Evolutionary conservation across 2,888 invertebrate species (phyloP).

Genomic region (Copidosoma aretas): DNA sequence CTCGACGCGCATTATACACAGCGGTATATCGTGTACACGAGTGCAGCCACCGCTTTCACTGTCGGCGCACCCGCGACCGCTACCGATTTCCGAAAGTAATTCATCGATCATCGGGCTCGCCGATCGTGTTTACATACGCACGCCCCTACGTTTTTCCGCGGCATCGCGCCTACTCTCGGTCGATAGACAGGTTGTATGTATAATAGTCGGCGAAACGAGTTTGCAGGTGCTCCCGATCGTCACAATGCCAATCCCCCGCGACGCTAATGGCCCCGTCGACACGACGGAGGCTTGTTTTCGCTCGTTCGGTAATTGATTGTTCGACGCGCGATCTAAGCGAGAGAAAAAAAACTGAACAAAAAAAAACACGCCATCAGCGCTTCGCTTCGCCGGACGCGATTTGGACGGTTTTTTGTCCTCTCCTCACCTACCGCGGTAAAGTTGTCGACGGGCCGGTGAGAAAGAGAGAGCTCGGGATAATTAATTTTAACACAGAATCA

Average conservation of each 20-base stretch:
- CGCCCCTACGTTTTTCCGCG: background rate
- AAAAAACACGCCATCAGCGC: too few species aligned
- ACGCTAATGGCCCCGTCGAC: background rate
- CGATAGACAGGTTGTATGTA: slow-evolving; percentile 8
- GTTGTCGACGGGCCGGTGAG: too few species aligned
- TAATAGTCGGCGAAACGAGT: too few species aligned
- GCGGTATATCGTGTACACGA: background rate
- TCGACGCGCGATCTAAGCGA: too few species aligned
- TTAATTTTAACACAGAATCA: background rate
- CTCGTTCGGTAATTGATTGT: background rate
- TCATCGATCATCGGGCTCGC: slow-evolving; percentile 7
- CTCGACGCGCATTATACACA: background rate
- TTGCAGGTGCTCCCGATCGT: background rate
- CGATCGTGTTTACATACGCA: background rate
- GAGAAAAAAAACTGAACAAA: too few species aligned
- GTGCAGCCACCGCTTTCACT: slow-evolving; percentile 22
- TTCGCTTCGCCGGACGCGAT: too few species aligned
- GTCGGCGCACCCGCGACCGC: slow-evolving; percentile 31
- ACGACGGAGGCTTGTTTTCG: background rate
- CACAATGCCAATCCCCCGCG: background rate
- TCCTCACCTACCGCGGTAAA: too few species aligned
- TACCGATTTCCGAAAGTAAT: slow-evolving; percentile 34
- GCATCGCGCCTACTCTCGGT: too few species aligned
- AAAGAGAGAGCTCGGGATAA: background rate
- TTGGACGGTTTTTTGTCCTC: too few species aligned